These are phyloP conservation scores for Cecropterus lyciades DNA, from an alignment of 1,140 invertebrate genomes.

Conservation along the genomic window DNA sequence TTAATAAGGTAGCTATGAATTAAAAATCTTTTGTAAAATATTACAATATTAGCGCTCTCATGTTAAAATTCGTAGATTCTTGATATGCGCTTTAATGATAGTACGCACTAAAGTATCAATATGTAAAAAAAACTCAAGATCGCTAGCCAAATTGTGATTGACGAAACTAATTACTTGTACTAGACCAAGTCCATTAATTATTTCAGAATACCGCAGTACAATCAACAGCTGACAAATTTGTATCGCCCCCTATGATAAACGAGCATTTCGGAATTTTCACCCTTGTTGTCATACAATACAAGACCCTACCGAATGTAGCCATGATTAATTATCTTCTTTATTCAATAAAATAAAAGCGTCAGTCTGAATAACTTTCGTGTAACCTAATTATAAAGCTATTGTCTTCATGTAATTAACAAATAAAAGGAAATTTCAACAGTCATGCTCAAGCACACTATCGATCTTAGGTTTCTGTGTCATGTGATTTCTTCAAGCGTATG, in stretches of 20 bases:
- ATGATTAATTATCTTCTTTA: constrained; percentile 21
- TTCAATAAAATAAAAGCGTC: constrained; percentile 4
- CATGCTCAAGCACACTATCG: no score
- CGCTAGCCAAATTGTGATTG: background rate
- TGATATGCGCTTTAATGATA: no score
- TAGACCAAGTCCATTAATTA: constrained; percentile 7
- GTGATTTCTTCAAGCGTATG: no score
- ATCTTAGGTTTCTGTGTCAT: no score
- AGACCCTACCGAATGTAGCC: background rate
- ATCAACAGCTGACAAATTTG: constrained; percentile 17
- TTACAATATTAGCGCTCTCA: no score
- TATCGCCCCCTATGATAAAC: constrained; percentile 23
- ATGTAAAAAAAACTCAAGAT: background rate
- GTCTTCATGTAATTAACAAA: background rate
- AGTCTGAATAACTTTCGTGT: background rate
- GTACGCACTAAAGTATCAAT: no score
- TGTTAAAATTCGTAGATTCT: no score
- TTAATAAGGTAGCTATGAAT: no score
- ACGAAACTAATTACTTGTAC: constrained; percentile 16
- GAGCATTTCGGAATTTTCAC: constrained; percentile 13
- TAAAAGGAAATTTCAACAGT: background rate
- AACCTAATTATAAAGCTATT: constrained; percentile 12
- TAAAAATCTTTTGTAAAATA: no score
- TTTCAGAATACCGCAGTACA: background rate
- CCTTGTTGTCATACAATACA: constrained; percentile 21